These are phyloP conservation scores for Hemithea aestivaria DNA, from an alignment of 2,888 invertebrate species.

Conservation along the genomic window DNA sequence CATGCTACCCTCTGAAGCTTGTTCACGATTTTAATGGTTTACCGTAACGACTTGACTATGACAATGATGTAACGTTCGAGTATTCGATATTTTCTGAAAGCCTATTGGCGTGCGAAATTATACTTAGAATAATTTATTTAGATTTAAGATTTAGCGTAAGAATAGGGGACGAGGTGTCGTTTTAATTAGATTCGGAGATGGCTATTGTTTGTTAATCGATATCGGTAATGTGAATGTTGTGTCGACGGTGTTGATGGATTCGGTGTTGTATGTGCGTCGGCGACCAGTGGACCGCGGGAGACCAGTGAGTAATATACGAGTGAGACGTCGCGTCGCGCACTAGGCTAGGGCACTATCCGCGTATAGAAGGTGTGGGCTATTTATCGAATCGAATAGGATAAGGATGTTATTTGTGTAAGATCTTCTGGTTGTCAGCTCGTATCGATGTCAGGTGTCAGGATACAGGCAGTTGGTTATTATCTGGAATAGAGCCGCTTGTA, in stretches of 20 bases:
- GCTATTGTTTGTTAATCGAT: constrained; percentile 67
- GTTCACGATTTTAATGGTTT: constrained; percentile 39
- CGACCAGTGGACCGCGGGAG: constrained; percentile 37
- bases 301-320: constrained; percentile 28
- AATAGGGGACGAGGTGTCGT: constrained; percentile 69
- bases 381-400: constrained; percentile 69
- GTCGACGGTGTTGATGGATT: constrained; percentile 44
- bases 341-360: constrained; percentile 61
- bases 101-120: constrained; percentile 61
- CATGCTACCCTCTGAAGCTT: constrained; percentile 24
- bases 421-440: constrained; percentile 66
- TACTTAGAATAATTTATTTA: constrained; percentile 58
- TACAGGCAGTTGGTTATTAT: constrained; percentile 69
- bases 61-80: constrained; percentile 43
- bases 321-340: constrained; percentile 46
- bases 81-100: constrained; percentile 57
- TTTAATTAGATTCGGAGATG: constrained; percentile 60
- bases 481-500: constrained; percentile 61
- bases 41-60: constrained; percentile 32
- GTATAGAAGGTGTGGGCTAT: constrained; percentile 76
- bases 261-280: constrained; percentile 55
- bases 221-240: constrained; percentile 61
- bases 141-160: constrained; percentile 56
- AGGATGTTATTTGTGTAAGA: constrained; percentile 66
- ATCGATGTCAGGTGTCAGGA: constrained; percentile 63